Base-by-base conservation (phyloP, 2,797 vertebrate species). In the Antrozous pallidus region DNA sequence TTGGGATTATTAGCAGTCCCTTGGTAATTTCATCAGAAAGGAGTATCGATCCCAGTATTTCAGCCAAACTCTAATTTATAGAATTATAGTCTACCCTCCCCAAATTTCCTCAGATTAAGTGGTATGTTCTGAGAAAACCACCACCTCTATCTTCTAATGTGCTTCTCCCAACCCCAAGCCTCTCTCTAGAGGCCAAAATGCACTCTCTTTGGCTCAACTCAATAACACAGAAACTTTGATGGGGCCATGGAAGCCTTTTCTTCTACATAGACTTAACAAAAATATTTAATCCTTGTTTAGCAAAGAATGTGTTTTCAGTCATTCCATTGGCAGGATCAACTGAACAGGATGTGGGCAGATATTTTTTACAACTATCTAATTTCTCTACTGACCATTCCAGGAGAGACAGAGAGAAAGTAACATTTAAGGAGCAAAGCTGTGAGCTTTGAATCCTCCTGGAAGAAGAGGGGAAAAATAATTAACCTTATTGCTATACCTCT, bases 11-110 rank as follows among this genome's bases (percentile, higher is more conserved):
- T 95, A 96, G 92, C 65, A 78, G 51, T 58, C 87, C 86, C 56
- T 71, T 88, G 74, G 80, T 84, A 94, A 96, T 93, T 93, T 88
- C 88, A 85, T 93, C 77, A 82, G 65, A 94, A 63, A 94, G 78
- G 88, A 28, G 3, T 89, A 97, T 90, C 0, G 33, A 91, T 95
- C 67, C 40, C 36, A 28, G 38, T 80, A 36, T 73, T 81, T 42
- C 31, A 90, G 86, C 86, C 90, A 96, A 95, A 90, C 69, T 91
- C 77, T 80, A 86, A 95, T 61, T 86, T 94, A 88, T 1, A 56
- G 47, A 93, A 73, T 92, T 89, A 80, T 11, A 69, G 70, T 63
- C 38, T 38, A 74, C n/a, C 56, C 65, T 93, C 42, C 61, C 71
- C 77, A 93, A 51, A 90, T 63, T 69, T 45, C 54, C 28, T 61